Base-by-base conservation (phyloP, 2,113 vertebrate genomes). In the Pangasianodon gigas region DNA sequence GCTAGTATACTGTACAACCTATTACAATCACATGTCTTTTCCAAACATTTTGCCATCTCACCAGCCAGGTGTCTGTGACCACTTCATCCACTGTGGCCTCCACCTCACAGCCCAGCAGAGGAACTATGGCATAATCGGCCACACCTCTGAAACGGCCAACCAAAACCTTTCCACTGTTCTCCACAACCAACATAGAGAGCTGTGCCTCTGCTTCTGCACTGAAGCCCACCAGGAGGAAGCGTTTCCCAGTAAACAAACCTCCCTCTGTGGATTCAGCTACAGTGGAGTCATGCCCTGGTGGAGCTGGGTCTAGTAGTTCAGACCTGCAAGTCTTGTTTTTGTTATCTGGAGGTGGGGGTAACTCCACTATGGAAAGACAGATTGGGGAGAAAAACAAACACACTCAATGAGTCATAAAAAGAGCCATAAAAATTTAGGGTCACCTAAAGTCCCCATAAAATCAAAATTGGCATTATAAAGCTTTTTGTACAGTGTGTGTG, bases 61-160 rank as follows among this genome's bases (percentile, higher is more conserved):
- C 98, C 98, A 99, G 97, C 98, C 98, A 99, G 0, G 97, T 98
- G 69, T 99, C 98, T 51, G 98, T 99, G 90, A 97, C 98, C 18
- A 99, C 97, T n/a, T 99, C 98, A 18, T 97, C 96, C 89, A 98
- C 98, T 9, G 98, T 97, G 8, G 94, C 94, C 90, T 97, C 96
- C 90, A 99, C 97, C 0, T 96, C 92, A 90, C 97, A 98, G 7
- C 98, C 98, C 91, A 98, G 84, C 74, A 99, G 93, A 1, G 98
- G 98, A 1, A 99, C 98, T 84, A 99, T 96, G 1, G 97, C 98
- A 69, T 97, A 99, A 93, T 99, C 97, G 0, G 97, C 97, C 79
- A 99, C 93, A 0, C 93, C 93, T 87, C 97, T 96, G 14, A 94
- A 97, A 0, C 95, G 95, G 6, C 94, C 95, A 0, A 90, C 91